Percentiles rank a stretch among this genome's conserved stretches.
phyloP scores from a whole-genome alignment of 1,140 invertebrate genomes.

The Meloidogyne exigua region DNA sequence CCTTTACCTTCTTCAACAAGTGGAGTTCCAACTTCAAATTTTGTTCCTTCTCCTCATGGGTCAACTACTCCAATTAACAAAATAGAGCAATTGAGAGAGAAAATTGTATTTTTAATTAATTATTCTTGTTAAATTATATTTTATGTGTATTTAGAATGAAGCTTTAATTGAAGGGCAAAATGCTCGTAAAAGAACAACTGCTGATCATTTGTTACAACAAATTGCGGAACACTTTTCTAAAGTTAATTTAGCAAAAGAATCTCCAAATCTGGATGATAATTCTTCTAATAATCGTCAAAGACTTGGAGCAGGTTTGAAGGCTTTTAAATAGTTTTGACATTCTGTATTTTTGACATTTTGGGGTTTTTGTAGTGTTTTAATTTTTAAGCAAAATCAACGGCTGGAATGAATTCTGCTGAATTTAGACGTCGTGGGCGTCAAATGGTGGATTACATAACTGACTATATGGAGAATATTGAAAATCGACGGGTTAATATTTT shows the following conservation, averaged over 20 bases:
- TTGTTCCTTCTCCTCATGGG: slow-evolving; percentile 11
- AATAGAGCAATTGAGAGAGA: slow-evolving; percentile 7
- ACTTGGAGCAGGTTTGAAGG: not conserved
- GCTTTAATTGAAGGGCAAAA: not conserved
- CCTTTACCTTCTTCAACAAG: not conserved
- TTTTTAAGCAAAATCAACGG: slow-evolving; percentile 24
- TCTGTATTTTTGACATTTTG: not conserved
- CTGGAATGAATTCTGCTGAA: slow-evolving; percentile 80
- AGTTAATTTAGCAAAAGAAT: not conserved
- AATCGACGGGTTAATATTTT: slow-evolving; percentile 68
- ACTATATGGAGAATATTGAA: slow-evolving; percentile 83
- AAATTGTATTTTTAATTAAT: not conserved
- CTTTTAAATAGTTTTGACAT: no score
- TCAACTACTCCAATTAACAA: slow-evolving; percentile 11
- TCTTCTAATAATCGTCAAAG: not conserved
- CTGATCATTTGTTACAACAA: not conserved
- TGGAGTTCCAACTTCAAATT: slow-evolving; percentile 12
- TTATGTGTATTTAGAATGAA: not conserved
- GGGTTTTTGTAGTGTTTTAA: not conserved
- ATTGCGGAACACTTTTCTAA: not conserved
- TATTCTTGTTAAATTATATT: not conserved
- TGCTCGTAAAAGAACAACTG: not conserved
- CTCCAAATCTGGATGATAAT: not conserved
- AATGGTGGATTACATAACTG: slow-evolving; percentile 96
- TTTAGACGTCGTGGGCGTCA: slow-evolving; percentile 85